A percentile compares a stretch with the other conserved stretches of the same genome.
Conservation (phyloP, 2,888 invertebrate species). For the Tiliacea aurago region DNA sequence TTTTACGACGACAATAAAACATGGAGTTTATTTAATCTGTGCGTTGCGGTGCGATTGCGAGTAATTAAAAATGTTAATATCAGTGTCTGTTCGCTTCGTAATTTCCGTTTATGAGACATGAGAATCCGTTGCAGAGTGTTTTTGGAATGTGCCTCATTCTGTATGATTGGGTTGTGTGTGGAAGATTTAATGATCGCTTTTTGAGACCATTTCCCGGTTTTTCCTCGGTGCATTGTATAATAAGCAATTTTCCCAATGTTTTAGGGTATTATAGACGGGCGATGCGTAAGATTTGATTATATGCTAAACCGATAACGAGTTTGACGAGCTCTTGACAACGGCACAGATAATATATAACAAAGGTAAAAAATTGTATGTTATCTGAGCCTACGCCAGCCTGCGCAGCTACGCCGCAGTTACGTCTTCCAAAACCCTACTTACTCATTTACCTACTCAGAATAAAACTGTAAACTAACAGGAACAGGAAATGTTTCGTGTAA, state of each 20-base stretch:
- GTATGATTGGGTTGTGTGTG: slow-evolving; percentile 30
- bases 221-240: neutral
- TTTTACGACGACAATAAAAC: slow-evolving; percentile 80
- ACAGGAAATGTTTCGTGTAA: too few species aligned
- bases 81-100: slow-evolving; percentile 60
- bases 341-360: too few species aligned
- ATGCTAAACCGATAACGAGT: neutral
- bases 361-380: slow-evolving; percentile 19
- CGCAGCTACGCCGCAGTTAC: neutral
- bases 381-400: neutral
- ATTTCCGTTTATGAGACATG: slow-evolving; percentile 62
- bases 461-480: neutral
- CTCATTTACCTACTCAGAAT: neutral
- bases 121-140: slow-evolving; percentile 53
- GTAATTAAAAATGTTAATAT: slow-evolving; percentile 69
- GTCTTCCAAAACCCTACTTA: neutral
- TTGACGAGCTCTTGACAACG: neutral
- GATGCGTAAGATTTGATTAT: too few species aligned
- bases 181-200: slow-evolving; percentile 21
- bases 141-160: slow-evolving; percentile 46
- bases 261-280: too few species aligned
- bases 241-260: neutral
- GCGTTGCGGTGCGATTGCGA: slow-evolving; percentile 69
- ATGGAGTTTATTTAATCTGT: slow-evolving; percentile 67
- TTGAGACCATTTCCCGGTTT: slow-evolving; percentile 1